Base-by-base conservation (phyloP, 2,113 vertebrate species). In the Pyxicephalus adspersus region DNA sequence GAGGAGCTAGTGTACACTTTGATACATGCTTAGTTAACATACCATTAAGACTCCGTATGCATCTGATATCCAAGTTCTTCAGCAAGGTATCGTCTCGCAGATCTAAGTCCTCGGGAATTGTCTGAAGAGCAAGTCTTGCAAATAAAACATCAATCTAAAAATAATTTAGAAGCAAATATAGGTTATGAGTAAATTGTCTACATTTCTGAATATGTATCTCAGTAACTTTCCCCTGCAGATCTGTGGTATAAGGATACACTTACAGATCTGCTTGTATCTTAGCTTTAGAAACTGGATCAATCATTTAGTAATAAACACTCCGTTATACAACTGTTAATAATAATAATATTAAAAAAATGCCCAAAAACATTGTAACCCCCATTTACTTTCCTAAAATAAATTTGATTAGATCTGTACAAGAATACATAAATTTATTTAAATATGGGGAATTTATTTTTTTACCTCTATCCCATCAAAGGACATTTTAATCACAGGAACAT, bases 141-240 rank as follows among this genome's bases (percentile, higher is more conserved):
- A 96, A 97, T 83, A 97, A 90, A 88, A 98, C 94, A 91, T 98
- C 95, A 89, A 97, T 96, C 96, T 98, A 78, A 87, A 86, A n/a
- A 84, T 23, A 80, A 84, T 61, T 61, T 22, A 61, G 23, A 61
- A 26, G 25, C 7, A 77, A 83, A 61, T 8, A 85, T 0, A 79
- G 29, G 0, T 57, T 45, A 45, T 28, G 22, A 83, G 77, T 0
- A n/a, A 83, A 55, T 1, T 80, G 8, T 0, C 38, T 45, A 13
- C n/a, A n/a, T n/a, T n/a, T n/a, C n/a, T n/a, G n/a, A n/a, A n/a
- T n/a, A n/a, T n/a, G n/a, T n/a, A n/a, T n/a, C n/a, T 13, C 9
- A 45, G 15, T 45, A 45, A 13, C 8, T 45, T 45, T 15, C 5
- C 11, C 2, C 38, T 45, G 15, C 1, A 45, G 38, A 45, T 45